A percentile compares a stretch with the other conserved stretches of the same genome.
These are phyloP conservation scores for Trachurus trachurus DNA, from an alignment of 2,797 vertebrate species.

Conservation along the genomic window DNA sequence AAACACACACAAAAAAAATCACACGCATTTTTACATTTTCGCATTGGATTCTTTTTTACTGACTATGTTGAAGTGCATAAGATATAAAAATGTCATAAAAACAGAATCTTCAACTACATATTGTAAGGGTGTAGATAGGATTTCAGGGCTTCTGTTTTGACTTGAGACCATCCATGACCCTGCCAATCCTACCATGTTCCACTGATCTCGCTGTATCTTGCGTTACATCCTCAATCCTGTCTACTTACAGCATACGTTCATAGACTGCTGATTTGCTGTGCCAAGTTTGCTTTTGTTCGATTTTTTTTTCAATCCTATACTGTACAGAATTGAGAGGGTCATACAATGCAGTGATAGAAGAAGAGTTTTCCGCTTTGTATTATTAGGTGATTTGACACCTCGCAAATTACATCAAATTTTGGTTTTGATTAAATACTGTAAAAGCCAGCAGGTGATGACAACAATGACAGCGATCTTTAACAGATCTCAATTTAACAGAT, in stretches of 20 bases:
- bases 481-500: too few relatives aligned
- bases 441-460: background rate
- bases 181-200: background rate
- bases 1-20: too few relatives aligned
- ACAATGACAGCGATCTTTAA: background rate
- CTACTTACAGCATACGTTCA: background rate
- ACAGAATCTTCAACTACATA: constrained; percentile 15
- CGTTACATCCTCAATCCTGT: constrained; percentile 1
- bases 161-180: constrained; percentile 1
- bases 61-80: constrained; percentile 36
- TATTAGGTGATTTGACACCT: background rate
- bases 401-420: background rate
- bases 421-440: background rate
- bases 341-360: background rate
- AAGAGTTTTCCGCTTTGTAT: too few relatives aligned
- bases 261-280: constrained; percentile 16
- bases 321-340: background rate
- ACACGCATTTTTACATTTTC: constrained; percentile 53
- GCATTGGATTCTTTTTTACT: constrained; percentile 59
- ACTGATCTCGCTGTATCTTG: background rate
- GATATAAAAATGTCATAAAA: constrained; percentile 40
- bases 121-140: background rate
- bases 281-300: constrained; percentile 6
- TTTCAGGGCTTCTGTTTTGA: background rate
- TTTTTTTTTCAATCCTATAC: background rate